These are phyloP conservation scores for Agrotis segetum DNA, from an alignment of 2,888 invertebrate genomes.

Conservation along the genomic window DNA sequence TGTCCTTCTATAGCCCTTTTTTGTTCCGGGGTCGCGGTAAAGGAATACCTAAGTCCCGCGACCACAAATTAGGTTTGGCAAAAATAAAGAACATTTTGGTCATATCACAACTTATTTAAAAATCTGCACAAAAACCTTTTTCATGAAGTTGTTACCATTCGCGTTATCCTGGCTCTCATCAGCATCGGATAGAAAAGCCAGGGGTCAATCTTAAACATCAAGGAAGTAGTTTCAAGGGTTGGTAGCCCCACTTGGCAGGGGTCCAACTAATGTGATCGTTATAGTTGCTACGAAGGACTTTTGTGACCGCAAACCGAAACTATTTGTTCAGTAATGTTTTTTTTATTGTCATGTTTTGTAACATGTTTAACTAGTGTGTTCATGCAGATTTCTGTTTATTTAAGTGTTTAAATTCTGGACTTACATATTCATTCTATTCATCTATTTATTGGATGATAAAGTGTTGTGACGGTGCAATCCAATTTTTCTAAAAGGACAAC, in stretches of 20 bases:
- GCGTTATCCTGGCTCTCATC: conserved; percentile 6
- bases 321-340: conserved; percentile 33
- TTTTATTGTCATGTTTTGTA: conserved; percentile 31
- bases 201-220: conserved; percentile 28
- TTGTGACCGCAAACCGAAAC: conserved; percentile 34
- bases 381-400: too few relatives aligned
- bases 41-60: too few relatives aligned
- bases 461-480: too few relatives aligned
- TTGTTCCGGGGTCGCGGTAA: too few relatives aligned
- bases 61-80: too few relatives aligned
- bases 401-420: too few relatives aligned
- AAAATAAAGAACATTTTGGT: too few relatives aligned
- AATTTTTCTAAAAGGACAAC: too few relatives aligned
- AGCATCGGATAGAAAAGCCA: conserved; percentile 10
- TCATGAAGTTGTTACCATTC: neutral
- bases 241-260: conserved; percentile 51
- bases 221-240: conserved; percentile 41
- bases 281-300: conserved; percentile 29
- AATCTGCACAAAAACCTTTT: neutral
- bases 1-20: too few relatives aligned
- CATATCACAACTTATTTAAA: neutral
- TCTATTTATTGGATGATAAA: too few relatives aligned
- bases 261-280: conserved; percentile 58
- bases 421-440: too few relatives aligned
- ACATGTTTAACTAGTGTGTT: too few relatives aligned